phyloP scores from a whole-genome alignment of 2,113 vertebrate genomes.

The Pangasianodon gigas region DNA sequence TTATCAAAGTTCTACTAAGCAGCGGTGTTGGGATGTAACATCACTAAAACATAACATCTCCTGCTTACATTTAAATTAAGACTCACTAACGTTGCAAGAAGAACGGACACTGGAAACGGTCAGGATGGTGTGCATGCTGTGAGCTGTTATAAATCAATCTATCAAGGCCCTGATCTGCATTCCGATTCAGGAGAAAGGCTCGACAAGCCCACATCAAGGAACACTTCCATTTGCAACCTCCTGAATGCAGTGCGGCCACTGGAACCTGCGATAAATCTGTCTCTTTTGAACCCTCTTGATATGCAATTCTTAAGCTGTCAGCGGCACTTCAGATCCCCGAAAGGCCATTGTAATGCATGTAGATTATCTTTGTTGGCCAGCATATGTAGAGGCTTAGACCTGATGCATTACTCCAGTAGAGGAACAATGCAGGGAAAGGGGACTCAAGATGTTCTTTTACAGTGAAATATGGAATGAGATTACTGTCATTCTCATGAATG shows the following conservation, averaged over 20 bases:
- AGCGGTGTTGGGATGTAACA: slow-evolving; percentile 7
- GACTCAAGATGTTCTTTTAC: not conserved
- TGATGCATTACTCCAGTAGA: slow-evolving; percentile 19
- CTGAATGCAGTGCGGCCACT: slow-evolving; percentile 66
- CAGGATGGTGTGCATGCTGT: slow-evolving; percentile 64
- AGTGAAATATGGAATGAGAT: not conserved
- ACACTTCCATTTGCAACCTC: slow-evolving; percentile 66
- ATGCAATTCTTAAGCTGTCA: slow-evolving; percentile 68
- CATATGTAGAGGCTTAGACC: slow-evolving; percentile 27
- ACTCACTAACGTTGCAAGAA: slow-evolving; percentile 53
- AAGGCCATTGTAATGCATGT: slow-evolving; percentile 63
- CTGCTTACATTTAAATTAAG: slow-evolving; percentile 45
- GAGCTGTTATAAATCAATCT: slow-evolving; percentile 77
- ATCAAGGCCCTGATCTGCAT: slow-evolving; percentile 73
- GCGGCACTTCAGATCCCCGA: slow-evolving; percentile 60
- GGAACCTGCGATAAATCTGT: slow-evolving; percentile 70
- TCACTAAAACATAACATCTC: slow-evolving; percentile 30
- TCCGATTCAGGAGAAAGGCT: slow-evolving; percentile 65
- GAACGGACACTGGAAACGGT: slow-evolving; percentile 56
- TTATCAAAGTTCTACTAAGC: slow-evolving; percentile 42
- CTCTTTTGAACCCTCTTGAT: slow-evolving; percentile 68
- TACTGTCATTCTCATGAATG: not conserved
- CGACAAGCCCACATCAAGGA: slow-evolving; percentile 52
- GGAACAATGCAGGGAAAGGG: not conserved
- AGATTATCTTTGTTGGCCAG: slow-evolving; percentile 62